A percentile compares a stretch with the other conserved stretches of the same genome.
phyloP scores from a whole-genome alignment of 2,113 vertebrate genomes.

The Paralichthys olivaceus region DNA sequence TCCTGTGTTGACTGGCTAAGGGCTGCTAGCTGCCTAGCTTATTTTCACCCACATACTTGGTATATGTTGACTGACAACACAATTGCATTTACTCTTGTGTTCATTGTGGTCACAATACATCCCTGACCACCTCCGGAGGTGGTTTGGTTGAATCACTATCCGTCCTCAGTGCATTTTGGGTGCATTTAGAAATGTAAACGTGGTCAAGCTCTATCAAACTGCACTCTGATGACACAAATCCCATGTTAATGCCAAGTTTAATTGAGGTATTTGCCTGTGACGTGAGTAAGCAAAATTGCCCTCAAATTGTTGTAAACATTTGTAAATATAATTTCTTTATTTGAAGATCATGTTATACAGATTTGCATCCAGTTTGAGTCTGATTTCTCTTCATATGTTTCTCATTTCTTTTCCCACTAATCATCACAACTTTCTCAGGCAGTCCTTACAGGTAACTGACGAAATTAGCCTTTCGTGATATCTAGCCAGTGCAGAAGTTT shows the following conservation, averaged over 20 bases:
- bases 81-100: constrained; percentile 3
- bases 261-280: not conserved
- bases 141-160: not conserved
- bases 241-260: not conserved
- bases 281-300: too few relatives aligned
- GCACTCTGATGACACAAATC: not conserved
- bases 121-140: not conserved
- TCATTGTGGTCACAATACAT: not conserved
- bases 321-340: not conserved
- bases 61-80: not conserved
- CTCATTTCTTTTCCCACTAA: not conserved
- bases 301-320: too few relatives aligned
- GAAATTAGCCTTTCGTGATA: not conserved
- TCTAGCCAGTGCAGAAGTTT: not conserved
- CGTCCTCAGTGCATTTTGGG: not conserved
- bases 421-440: not conserved
- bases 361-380: not conserved
- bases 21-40: not conserved
- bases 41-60: not conserved
- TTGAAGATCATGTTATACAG: not conserved
- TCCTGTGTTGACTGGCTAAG: not conserved
- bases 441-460: too few relatives aligned
- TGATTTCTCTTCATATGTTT: not conserved
- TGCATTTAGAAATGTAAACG: too few relatives aligned
- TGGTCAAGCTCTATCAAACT: too few relatives aligned